Evolutionary conservation across 2,113 vertebrate genomes (phyloP).

Genomic region (Naja naja): DNA sequence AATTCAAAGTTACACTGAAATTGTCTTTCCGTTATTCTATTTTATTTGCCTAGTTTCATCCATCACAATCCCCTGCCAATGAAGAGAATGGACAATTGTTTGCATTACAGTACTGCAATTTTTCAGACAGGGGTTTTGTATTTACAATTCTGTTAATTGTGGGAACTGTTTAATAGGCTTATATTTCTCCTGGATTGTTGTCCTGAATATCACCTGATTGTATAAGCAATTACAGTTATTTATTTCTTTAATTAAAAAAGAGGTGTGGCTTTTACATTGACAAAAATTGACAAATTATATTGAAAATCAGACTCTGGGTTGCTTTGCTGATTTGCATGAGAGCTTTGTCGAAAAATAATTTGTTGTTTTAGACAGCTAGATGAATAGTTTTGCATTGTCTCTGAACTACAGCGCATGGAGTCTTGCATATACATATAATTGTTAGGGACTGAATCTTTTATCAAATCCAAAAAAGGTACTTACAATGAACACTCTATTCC

Average conservation of each 20-base stretch:
- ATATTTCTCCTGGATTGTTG: background rate
- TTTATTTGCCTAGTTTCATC: background rate
- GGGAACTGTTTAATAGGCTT: background rate
- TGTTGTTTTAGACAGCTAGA: conserved; percentile 26
- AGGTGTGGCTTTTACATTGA: background rate
- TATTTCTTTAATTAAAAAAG: background rate
- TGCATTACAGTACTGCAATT: background rate
- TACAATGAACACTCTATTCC: conserved; percentile 6
- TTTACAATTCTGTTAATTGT: background rate
- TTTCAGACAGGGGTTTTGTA: background rate
- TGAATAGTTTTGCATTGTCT: conserved; percentile 33
- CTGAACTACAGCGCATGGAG: conserved; percentile 19
- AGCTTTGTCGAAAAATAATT: conserved; percentile 3
- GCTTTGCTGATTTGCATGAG: background rate
- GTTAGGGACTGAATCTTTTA: conserved; percentile 12
- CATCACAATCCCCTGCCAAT: background rate
- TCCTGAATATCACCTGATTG: background rate
- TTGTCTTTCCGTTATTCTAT: background rate
- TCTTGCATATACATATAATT: conserved; percentile 42
- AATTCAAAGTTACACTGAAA: background rate
- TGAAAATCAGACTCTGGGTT: background rate
- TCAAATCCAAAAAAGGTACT: conserved; percentile 27
- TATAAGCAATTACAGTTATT: background rate
- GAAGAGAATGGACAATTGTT: background rate
- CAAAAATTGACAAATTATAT: background rate